Evolutionary conservation across 2,888 invertebrate genomes (phyloP), one percentile per base, ranked within the genome.

Genomic region (Agrilus cyanescens): DNA sequence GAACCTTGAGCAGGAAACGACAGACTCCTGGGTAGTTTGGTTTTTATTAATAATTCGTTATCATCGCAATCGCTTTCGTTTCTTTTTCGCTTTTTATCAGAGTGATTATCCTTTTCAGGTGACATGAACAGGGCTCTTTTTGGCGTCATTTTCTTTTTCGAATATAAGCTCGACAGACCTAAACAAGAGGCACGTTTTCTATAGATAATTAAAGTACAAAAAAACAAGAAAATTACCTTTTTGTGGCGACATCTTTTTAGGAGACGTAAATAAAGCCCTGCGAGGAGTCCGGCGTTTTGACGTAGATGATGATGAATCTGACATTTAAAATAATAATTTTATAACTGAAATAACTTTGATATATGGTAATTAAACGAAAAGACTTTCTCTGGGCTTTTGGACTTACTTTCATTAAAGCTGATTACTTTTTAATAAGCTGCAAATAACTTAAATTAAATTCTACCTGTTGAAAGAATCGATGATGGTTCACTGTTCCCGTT

Each of bases 61-160:
- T 48, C 50, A 31, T 50, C 47, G 7, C 61, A 62, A 4, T 57
- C 58, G 12, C 56, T 63, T 35, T 75, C 75, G 1, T 64, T 56
- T 1, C 70, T 70, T 51, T 72, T 72, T 1, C 74, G 57, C 53
- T 76, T 76, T 33, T 70, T 63, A 49, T 73, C 55, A 13, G 44
- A 46, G 13, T 41, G 39, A 8, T 31, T 32, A 20, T 18, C 32
- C 46, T 53, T 56, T 2, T 66, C 68, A 0, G 82, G 79, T 0
- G 82, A 79, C 4, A 72, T 66, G 44, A 84, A 84, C 2, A 84
- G 58, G 0, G 77, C 77, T 5, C 83, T 69, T 53, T 79, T 83
- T 0, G 82, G 78, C n/a, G 59, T 60, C 4, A 48, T 37, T 51
- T 44, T 55, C 8, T 57, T 65, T 46, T 70, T 71, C 4, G 55